Conservation (phyloP, 2,797 vertebrate genomes). For the Thunnus albacares region DNA sequence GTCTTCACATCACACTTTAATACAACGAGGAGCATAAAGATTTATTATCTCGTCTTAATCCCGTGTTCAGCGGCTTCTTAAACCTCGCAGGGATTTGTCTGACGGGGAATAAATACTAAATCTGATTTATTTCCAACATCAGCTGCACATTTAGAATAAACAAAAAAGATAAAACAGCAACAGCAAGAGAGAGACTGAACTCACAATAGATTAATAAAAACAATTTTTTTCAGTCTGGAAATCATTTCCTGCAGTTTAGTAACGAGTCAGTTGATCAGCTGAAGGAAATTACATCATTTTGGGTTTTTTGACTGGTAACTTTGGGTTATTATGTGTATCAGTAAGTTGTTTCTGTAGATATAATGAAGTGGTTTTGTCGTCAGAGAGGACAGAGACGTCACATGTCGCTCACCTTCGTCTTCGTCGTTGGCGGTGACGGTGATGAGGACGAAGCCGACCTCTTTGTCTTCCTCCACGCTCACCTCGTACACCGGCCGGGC, state of each 20-base stretch:
- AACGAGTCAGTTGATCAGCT: too few relatives aligned
- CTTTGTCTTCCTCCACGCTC: conserved; percentile 91
- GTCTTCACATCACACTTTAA: too few relatives aligned
- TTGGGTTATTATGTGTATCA: too few relatives aligned
- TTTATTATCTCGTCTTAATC: conserved; percentile 60
- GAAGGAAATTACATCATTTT: too few relatives aligned
- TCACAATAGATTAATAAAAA: too few relatives aligned
- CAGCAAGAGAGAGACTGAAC: neutral
- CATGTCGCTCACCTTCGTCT: conserved; percentile 88
- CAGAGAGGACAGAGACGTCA: neutral
- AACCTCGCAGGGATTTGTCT: conserved; percentile 28
- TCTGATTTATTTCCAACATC: conserved; percentile 21
- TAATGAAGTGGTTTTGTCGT: too few relatives aligned
- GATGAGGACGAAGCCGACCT: conserved; percentile 89
- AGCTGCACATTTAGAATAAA: neutral
- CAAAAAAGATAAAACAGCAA: neutral
- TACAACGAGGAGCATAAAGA: too few relatives aligned
- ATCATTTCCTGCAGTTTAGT: too few relatives aligned
- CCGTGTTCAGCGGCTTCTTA: conserved; percentile 48
- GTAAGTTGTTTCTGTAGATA: too few relatives aligned
- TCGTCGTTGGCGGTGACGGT: conserved; percentile 91
- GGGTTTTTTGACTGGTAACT: too few relatives aligned
- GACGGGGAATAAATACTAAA: conserved; percentile 16
- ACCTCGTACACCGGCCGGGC: conserved; percentile 86
- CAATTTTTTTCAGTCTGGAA: too few relatives aligned